A percentile compares a stretch with the other conserved stretches of the same genome.
Evolutionary conservation across 2,113 vertebrate genomes (phyloP).

Genomic region (Ophiodon elongatus): DNA sequence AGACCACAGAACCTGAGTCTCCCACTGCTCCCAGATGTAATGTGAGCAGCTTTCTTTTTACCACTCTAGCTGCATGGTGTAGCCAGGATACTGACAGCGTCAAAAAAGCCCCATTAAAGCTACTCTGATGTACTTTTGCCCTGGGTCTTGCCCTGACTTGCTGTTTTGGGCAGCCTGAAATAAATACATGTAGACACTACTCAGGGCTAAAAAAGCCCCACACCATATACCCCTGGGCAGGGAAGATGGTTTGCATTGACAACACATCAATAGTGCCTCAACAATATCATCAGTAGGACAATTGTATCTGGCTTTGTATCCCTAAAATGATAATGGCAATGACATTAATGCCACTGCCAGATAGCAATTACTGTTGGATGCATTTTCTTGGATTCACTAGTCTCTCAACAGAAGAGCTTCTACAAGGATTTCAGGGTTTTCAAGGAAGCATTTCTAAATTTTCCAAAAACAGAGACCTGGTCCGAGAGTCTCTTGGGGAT

Average conservation of each 20-base stretch:
- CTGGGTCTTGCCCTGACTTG: not conserved
- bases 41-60: not conserved
- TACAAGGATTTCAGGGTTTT: not conserved
- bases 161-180: not conserved
- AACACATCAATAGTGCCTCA: not conserved
- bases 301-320: not conserved
- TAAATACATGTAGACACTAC: not conserved
- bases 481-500: not conserved
- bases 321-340: not conserved
- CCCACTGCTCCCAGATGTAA: constrained; percentile 5
- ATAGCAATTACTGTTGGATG: not conserved
- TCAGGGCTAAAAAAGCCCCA: not conserved
- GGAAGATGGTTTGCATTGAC: not conserved
- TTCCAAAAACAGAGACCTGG: not conserved
- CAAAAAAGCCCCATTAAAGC: not conserved
- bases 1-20: not conserved
- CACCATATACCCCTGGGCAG: not conserved
- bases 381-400: not conserved
- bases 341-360: not conserved
- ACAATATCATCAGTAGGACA: not conserved
- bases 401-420: not conserved
- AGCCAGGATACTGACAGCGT: not conserved
- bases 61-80: not conserved
- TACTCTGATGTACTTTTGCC: not conserved
- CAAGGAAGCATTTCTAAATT: not conserved